Percentiles rank a stretch among this genome's conserved stretches.
These are phyloP conservation scores for Strix occidentalis DNA, from an alignment of 2,797 vertebrate species.

Conservation along the genomic window DNA sequence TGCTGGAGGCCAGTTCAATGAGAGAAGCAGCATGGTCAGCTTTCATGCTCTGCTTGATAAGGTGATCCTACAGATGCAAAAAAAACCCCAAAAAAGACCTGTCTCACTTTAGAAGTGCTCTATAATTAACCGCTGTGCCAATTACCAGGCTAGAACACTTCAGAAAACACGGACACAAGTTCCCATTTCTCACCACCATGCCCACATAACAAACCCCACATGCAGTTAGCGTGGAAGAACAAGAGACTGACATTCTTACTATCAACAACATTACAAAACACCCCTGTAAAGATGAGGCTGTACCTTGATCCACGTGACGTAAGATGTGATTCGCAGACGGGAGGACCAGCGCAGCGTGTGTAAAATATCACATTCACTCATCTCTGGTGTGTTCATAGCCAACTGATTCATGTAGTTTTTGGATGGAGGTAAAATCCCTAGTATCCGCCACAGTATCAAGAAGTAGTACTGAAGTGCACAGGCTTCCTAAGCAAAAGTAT, in stretches of 20 bases:
- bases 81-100: neutral
- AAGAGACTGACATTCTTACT: neutral
- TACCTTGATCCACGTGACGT: slow-evolving; percentile 94
- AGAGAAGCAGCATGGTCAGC: slow-evolving; percentile 87
- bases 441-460: slow-evolving; percentile 92
- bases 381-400: slow-evolving; percentile 84
- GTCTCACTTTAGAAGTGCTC: neutral
- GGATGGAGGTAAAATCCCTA: slow-evolving; percentile 93
- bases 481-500: slow-evolving; percentile 84
- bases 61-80: slow-evolving; percentile 83
- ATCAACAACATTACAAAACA: neutral
- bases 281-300: rapidly evolving
- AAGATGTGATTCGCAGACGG: slow-evolving; percentile 87
- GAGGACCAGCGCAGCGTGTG: slow-evolving; percentile 97
- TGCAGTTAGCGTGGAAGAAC: rapidly evolving
- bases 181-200: neutral
- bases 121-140: neutral
- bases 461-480: slow-evolving; percentile 98
- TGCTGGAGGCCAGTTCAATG: slow-evolving; percentile 84
- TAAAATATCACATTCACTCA: slow-evolving; percentile 93
- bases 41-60: slow-evolving; percentile 94
- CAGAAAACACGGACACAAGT: neutral
- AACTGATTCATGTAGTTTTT: slow-evolving; percentile 92
- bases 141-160: neutral
- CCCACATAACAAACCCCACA: neutral